A percentile compares a stretch with the other conserved stretches of the same genome.
phyloP scores from a whole-genome alignment of 2,888 invertebrate species.

The Dicyrtomina minuta region DNA sequence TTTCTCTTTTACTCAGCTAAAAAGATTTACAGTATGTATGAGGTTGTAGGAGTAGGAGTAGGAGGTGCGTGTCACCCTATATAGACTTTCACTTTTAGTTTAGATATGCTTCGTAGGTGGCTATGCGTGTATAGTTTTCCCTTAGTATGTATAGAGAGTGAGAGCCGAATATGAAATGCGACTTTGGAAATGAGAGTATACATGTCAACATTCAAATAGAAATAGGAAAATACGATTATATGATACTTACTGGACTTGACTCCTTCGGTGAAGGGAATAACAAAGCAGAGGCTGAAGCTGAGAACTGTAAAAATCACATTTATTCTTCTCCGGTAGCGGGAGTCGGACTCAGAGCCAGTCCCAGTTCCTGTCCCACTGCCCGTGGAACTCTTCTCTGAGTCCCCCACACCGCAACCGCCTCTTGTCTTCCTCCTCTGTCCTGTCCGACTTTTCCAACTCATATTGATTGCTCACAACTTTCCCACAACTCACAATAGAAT shows the following conservation, averaged over 20 bases:
- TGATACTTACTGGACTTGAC: slow-evolving; percentile 41
- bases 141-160: neutral
- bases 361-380: neutral
- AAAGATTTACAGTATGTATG: neutral
- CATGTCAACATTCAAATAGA: neutral
- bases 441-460: slow-evolving; percentile 10
- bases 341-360: neutral
- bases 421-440: neutral
- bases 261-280: slow-evolving; percentile 36
- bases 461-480: neutral
- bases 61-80: neutral
- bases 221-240: neutral
- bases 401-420: neutral
- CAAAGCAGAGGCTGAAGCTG: slow-evolving; percentile 13
- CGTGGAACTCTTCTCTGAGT: no score
- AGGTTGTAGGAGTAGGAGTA: neutral
- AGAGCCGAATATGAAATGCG: neutral
- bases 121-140: no score
- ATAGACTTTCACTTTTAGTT: no score
- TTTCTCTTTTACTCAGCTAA: no score
- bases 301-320: slow-evolving; percentile 29
- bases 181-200: neutral
- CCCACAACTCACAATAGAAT: no score
- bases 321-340: slow-evolving; percentile 13
- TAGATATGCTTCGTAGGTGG: no score